A percentile compares a stretch with the other conserved stretches of the same genome.
These are phyloP conservation scores for Polyodon spathula DNA, from an alignment of 2,113 vertebrate species.

Conservation along the genomic window DNA sequence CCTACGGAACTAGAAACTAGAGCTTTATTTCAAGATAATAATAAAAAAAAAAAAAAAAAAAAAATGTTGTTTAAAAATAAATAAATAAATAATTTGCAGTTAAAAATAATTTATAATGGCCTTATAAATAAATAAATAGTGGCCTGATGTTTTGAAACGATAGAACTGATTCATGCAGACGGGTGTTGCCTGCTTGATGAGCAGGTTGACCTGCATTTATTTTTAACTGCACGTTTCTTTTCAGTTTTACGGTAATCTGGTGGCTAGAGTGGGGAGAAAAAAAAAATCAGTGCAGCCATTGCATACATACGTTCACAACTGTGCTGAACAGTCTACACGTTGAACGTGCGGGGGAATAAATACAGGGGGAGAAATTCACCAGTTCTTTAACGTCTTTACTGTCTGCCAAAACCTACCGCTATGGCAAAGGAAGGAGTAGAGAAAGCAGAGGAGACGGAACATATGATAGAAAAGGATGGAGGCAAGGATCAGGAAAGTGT, in stretches of 20 bases:
- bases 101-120: too few species aligned
- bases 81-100: too few species aligned
- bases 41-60: too few species aligned
- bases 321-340: constrained; percentile 4
- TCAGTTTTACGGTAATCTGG: constrained; percentile 18
- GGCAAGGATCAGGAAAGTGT: constrained; percentile 51
- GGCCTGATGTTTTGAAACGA: neutral
- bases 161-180: neutral
- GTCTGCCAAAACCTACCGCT: constrained; percentile 29
- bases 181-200: neutral
- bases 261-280: neutral
- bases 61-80: too few species aligned
- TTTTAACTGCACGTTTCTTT: constrained; percentile 12
- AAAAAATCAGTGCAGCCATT: constrained; percentile 44
- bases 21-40: too few species aligned
- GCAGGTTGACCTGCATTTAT: neutral
- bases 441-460: constrained; percentile 81
- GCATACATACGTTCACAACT: constrained; percentile 14
- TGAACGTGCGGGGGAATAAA: constrained; percentile 9
- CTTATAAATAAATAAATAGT: too few species aligned
- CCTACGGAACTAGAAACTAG: too few species aligned
- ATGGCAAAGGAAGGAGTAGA: constrained; percentile 83
- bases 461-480: constrained; percentile 76
- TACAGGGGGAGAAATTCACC: constrained; percentile 16
- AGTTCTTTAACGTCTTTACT: constrained; percentile 1